Percentiles rank a stretch among this genome's conserved stretches.
phyloP scores from a whole-genome alignment of 2,113 vertebrate species.

The Pachycephala philippinensis region DNA sequence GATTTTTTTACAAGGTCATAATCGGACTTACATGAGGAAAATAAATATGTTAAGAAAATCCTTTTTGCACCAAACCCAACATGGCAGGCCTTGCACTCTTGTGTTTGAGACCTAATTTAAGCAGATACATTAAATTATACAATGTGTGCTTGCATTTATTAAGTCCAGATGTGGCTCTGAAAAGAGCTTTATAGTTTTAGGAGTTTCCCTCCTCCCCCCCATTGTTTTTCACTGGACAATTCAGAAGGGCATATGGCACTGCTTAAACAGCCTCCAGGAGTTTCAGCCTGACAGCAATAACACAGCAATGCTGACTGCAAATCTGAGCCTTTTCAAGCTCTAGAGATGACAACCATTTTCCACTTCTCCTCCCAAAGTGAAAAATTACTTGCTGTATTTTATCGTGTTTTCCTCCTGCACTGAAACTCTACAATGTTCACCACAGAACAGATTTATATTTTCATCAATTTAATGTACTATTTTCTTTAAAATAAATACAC shows the following conservation, averaged over 20 bases:
- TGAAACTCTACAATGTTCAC: neutral
- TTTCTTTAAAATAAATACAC: neutral
- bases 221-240: neutral
- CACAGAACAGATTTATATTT: neutral
- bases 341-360: neutral
- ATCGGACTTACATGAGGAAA: neutral
- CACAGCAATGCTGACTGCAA: neutral
- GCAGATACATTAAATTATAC: neutral
- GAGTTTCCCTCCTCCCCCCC: accelerated
- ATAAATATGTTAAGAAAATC: neutral
- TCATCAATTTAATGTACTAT: neutral
- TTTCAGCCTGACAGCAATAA: neutral
- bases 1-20: neutral
- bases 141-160: neutral
- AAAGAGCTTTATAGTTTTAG: neutral
- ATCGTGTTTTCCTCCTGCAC: neutral
- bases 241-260: conserved; percentile 3
- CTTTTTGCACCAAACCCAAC: neutral
- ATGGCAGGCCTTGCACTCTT: neutral
- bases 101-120: neutral
- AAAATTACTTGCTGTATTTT: neutral
- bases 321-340: neutral
- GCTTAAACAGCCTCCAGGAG: conserved; percentile 7
- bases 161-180: neutral
- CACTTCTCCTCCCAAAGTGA: neutral